Base-by-base conservation (phyloP, 2,113 vertebrate genomes). In the Tyrannus savana region DNA sequence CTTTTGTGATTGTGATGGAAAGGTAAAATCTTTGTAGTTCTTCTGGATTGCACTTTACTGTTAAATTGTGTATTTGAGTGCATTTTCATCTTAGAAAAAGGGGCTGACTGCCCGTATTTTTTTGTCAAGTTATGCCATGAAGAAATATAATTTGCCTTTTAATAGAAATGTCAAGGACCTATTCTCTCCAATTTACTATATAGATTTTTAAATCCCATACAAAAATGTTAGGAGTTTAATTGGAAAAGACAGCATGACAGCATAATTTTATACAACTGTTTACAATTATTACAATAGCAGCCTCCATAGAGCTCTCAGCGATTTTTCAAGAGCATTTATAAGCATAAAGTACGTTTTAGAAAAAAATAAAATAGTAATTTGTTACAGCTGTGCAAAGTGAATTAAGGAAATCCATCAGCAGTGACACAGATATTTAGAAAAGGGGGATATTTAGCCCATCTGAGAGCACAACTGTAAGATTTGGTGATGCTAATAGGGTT, bases 351-450 rank as follows among this genome's bases (percentile, higher is more conserved):
- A 71, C 44, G 23, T 11, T 5, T 73, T 93, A 64, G n/a, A 2
- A 7, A 64, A 87, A 79, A 82, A 56, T 42, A 89, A 37, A 63
- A 52, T 4, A 89, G 68, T 47, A 47, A 83, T 85, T 95, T 90
- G 72, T 60, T 86, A 85, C 79, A 96, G 83, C 90, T 93, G 84
- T 87, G 47, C 47, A 59, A 94, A 93, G 67, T 76, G 84, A 87
- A 94, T 96, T 96, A 91, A 68, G 49, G 28, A 91, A 85, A 94
- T 93, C 66, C 87, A 87, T 95, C 93, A 94, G 47, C 39, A 89
- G 56, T 47, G 41, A 92, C 90, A 94, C 24, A 78, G 76, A 90
- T 87, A 95, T 47, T 93, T 64, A 89, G 87, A 87, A 95, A 82
- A 46, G 9, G 53, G 37, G 89, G 53, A 53, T 60, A 84, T 59